Evolutionary conservation across 2,797 vertebrate species (phyloP), one percentile per base, ranked within the genome.

Genomic region (Paratrypauchen microcephalus): DNA sequence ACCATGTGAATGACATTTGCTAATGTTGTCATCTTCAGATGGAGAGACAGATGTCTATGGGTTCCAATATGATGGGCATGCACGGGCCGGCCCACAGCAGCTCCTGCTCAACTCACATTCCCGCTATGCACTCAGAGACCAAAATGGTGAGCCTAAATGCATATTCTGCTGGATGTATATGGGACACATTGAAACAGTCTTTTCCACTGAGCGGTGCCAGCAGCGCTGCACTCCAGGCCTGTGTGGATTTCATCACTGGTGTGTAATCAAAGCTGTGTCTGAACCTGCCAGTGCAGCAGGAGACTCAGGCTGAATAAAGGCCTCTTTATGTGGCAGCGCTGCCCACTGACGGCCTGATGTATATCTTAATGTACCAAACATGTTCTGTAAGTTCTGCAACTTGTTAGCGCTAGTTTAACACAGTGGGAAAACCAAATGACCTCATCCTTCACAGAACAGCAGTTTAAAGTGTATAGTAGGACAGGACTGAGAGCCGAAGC

Each of bases 31-130:
- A 78, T 80, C 74, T 72, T 87, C 89, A 99, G 98, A 98, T 99
- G 97, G 98, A 99, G 91, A 95, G 97, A 83, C 98, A 98, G 91
- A 98, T 99, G 96, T 96, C 97, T 36, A 96, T 99, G 96, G 95
- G 95, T 83, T 95, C 96, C 88, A 97, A 94, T 92, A 97, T 99
- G 94, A 97, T 99, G 96, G 96, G 95, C 78, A 97, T 99, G 96
- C 98, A 97, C 89, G 96, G 95, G 72, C 95, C 96, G 32, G 86
- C 95, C 88, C 96, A 98, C 94, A 97, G 70, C 90, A 97, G 91
- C 83, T 95, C 96, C 0, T 98, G 97, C 80, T 95, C 97, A 87
- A 93, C 96, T 87, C 97, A 98, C 91, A 94, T 97, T 84, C 95
- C 96, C 83, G 93, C 96, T 86, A 97, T 99, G 96, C 97, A 99